These are phyloP conservation scores for Auanema sp. DNA, from an alignment of 2,888 invertebrate genomes.

Conservation along the genomic window DNA sequence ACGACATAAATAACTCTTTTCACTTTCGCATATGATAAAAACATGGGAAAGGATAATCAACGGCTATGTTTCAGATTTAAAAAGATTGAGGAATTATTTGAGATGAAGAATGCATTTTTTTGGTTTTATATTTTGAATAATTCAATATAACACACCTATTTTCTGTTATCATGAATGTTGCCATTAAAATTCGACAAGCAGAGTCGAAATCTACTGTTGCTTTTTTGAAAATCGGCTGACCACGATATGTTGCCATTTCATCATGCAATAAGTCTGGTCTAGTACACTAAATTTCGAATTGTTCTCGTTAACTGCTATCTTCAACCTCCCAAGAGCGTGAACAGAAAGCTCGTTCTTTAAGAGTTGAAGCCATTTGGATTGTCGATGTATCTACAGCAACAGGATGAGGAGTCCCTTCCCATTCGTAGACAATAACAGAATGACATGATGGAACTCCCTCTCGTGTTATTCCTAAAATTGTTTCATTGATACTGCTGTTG, in stretches of 20 bases:
- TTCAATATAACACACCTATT: conserved; percentile 1
- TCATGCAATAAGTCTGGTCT: conserved; percentile 3
- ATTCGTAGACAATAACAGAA: conserved; percentile 40
- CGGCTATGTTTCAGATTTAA: background rate
- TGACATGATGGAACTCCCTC: conserved; percentile 15
- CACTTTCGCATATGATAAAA: background rate
- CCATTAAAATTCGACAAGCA: conserved; percentile 15
- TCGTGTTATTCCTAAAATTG: conserved; percentile 7
- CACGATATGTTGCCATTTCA: conserved; percentile 15
- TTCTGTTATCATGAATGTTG: background rate
- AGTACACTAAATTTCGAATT: background rate
- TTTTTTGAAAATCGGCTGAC: conserved; percentile 15
- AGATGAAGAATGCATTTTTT: background rate
- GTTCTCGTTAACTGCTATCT: background rate
- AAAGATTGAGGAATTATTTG: background rate
- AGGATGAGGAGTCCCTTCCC: conserved; percentile 41
- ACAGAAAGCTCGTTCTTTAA: conserved; percentile 17
- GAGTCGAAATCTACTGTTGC: conserved; percentile 19
- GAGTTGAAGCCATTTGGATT: conserved; percentile 4
- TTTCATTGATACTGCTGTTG: background rate
- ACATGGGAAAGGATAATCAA: background rate
- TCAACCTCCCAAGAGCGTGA: conserved; percentile 16
- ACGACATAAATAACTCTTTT: background rate
- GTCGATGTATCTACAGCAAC: conserved; percentile 24
- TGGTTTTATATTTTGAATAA: too few relatives aligned